Percentiles rank a stretch among this genome's conserved stretches.
Conservation (phyloP, 2,888 invertebrate species). For the Luperina testacea region DNA sequence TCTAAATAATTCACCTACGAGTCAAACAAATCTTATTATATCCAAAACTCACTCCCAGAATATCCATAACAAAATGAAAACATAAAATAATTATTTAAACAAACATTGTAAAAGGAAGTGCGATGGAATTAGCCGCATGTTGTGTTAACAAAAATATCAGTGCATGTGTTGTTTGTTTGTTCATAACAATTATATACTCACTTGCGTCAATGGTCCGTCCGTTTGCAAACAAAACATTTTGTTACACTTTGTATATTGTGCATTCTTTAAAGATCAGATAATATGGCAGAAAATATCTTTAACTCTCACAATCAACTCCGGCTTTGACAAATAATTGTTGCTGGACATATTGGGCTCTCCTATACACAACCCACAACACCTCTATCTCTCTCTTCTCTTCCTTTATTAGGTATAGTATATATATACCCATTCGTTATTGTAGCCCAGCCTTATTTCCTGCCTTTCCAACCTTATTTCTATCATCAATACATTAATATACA, state of each 20-base stretch:
- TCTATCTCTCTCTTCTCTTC: background rate
- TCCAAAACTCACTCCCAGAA: slow-evolving; percentile 32
- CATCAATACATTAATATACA: background rate
- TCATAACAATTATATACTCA: slow-evolving; percentile 62
- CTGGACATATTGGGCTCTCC: background rate
- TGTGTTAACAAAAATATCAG: slow-evolving; percentile 55
- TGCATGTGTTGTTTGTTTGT: slow-evolving; percentile 50
- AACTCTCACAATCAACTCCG: background rate
- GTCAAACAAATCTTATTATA: slow-evolving; percentile 32
- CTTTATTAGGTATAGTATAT: no score
- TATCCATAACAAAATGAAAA: slow-evolving; percentile 60
- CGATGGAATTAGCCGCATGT: slow-evolving; percentile 54
- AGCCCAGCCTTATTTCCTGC: no score
- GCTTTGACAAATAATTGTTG: background rate
- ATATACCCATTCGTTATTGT: background rate
- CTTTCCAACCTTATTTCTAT: background rate
- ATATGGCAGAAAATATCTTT: slow-evolving; percentile 11
- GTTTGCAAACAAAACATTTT: slow-evolving; percentile 60
- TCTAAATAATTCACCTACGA: slow-evolving; percentile 11
- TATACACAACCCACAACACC: background rate
- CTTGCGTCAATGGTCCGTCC: slow-evolving; percentile 66
- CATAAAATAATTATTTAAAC: slow-evolving; percentile 61
- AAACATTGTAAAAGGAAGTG: slow-evolving; percentile 61
- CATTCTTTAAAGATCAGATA: slow-evolving; percentile 32
- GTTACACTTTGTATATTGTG: slow-evolving; percentile 51